phyloP scores from a whole-genome alignment of 2,888 invertebrate genomes.

The Diogma glabrata region DNA sequence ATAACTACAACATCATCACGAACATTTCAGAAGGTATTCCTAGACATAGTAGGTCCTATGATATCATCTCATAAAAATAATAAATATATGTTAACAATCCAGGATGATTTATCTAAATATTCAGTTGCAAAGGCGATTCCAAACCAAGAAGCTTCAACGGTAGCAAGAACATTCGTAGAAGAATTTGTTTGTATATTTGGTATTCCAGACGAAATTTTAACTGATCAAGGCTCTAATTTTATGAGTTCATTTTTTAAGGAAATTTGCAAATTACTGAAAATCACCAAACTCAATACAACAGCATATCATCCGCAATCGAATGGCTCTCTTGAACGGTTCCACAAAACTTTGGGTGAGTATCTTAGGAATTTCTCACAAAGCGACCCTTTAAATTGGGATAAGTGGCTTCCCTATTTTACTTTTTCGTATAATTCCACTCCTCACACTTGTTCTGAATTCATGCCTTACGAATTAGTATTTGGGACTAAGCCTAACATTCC shows the following conservation, averaged over 20 bases:
- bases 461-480: too few species aligned
- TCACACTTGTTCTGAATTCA: too few species aligned
- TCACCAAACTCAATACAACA: conserved; percentile 2
- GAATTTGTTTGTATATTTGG: too few species aligned
- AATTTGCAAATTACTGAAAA: conserved; percentile 5
- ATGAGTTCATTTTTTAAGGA: not conserved
- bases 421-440: conserved; percentile 2
- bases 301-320: conserved; percentile 9
- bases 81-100: conserved; percentile 22
- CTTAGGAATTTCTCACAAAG: too few species aligned
- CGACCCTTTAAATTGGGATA: too few species aligned
- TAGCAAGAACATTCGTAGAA: not conserved
- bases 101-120: conserved; percentile 24
- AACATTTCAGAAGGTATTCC: conserved; percentile 23
- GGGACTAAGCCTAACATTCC: not conserved
- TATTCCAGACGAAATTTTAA: too few species aligned
- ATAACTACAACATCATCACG: not conserved
- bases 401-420: not conserved
- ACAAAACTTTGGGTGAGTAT: conserved; percentile 1
- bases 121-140: conserved; percentile 21
- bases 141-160: conserved; percentile 18
- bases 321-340: conserved; percentile 2
- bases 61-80: conserved; percentile 19
- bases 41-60: conserved; percentile 25
- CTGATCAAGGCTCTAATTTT: too few species aligned